Conservation (phyloP, 2,797 vertebrate genomes). For the Erithacus rubecula region DNA sequence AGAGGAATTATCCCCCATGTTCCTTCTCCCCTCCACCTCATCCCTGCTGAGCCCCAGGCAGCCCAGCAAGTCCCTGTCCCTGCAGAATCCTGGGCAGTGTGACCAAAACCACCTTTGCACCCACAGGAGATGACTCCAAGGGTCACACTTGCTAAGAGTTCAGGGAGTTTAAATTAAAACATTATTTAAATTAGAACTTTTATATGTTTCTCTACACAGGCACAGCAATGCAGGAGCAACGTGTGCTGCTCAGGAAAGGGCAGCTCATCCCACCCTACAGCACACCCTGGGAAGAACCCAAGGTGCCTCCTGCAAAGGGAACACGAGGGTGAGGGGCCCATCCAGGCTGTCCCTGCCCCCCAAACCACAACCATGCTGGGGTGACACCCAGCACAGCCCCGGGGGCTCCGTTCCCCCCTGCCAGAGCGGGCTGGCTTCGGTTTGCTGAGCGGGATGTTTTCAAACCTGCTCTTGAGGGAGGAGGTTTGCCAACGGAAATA, state of each 20-base stretch:
- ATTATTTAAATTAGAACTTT: background rate
- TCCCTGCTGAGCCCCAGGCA: background rate
- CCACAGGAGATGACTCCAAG: background rate
- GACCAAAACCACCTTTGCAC: background rate
- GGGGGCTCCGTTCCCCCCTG: rapidly evolving
- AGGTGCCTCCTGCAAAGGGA: background rate
- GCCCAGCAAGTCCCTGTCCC: background rate
- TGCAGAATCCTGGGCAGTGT: background rate
- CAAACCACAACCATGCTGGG: rapidly evolving
- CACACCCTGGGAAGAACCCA: background rate
- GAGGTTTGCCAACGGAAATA: conserved; percentile 66
- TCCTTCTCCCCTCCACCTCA: background rate
- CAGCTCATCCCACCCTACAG: background rate
- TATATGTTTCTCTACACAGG: rapidly evolving
- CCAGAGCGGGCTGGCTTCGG: rapidly evolving
- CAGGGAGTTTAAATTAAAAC: background rate
- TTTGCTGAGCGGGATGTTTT: conserved; percentile 54
- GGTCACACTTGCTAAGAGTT: rapidly evolving
- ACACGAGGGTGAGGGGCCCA: background rate
- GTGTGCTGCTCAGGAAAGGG: rapidly evolving
- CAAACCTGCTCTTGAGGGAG: conserved; percentile 29
- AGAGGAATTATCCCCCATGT: background rate
- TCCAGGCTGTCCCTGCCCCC: background rate
- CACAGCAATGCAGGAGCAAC: rapidly evolving
- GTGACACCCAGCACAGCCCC: background rate